Conservation (phyloP, 2,888 invertebrate genomes). For the Catocala sponsa region DNA sequence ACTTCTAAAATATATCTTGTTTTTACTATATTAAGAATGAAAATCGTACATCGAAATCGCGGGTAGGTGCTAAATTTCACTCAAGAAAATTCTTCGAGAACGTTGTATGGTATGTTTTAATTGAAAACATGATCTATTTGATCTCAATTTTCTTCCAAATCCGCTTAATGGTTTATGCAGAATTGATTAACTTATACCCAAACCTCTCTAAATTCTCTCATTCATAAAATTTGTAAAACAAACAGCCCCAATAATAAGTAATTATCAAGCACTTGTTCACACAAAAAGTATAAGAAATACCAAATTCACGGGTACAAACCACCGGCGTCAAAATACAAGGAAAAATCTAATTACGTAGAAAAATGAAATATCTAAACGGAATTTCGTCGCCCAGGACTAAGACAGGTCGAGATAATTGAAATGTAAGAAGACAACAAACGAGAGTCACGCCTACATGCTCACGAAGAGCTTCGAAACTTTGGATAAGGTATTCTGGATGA, state of each 20-base stretch:
- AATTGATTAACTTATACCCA: too few relatives aligned
- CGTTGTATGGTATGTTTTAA: too few relatives aligned
- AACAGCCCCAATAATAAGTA: background rate
- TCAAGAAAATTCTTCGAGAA: too few relatives aligned
- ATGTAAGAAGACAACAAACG: conserved; percentile 57
- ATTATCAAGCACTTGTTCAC: background rate
- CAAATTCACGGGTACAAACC: conserved; percentile 3
- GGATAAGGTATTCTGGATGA: conserved; percentile 26
- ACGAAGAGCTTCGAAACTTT: conserved; percentile 15
- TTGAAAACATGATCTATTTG: too few relatives aligned
- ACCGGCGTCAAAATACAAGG: conserved; percentile 14
- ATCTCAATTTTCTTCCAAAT: too few relatives aligned
- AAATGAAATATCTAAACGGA: conserved; percentile 34
- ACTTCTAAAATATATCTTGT: too few relatives aligned
- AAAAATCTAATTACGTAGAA: conserved; percentile 38
- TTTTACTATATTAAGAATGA: too few relatives aligned
- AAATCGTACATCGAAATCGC: too few relatives aligned
- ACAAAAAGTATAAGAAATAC: background rate
- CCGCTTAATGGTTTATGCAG: too few relatives aligned
- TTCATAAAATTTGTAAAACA: too few relatives aligned
- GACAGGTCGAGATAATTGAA: conserved; percentile 57
- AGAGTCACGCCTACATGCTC: conserved; percentile 32
- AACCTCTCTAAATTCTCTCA: too few relatives aligned
- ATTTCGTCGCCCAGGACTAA: conserved; percentile 36
- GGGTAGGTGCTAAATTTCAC: too few relatives aligned